Conservation (phyloP, 2,113 vertebrate genomes). For the Paraplagusia blochii region DNA sequence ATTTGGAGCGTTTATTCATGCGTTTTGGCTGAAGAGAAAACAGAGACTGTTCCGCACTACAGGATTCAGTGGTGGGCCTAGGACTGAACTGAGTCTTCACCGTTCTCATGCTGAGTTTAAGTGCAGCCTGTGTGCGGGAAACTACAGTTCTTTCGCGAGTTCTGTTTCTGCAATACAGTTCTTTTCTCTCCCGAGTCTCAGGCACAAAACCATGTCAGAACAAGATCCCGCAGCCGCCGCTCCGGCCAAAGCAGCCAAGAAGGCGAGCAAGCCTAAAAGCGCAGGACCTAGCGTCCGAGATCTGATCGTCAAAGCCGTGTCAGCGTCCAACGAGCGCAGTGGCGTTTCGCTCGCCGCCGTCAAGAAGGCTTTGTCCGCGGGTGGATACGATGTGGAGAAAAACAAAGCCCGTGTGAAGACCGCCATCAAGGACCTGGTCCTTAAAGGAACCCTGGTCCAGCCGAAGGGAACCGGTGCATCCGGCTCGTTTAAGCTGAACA, state of each 20-base stretch:
- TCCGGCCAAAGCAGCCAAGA: constrained; percentile 14
- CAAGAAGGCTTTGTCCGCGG: background rate
- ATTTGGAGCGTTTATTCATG: background rate
- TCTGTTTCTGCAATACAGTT: too few relatives aligned
- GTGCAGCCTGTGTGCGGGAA: background rate
- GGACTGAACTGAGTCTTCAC: background rate
- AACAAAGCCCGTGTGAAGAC: background rate
- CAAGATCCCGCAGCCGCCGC: constrained; percentile 6
- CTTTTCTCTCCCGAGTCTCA: background rate
- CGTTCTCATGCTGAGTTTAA: constrained; percentile 45
- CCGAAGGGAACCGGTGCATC: background rate
- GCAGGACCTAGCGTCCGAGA: constrained; percentile 12
- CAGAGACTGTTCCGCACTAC: constrained; percentile 14
- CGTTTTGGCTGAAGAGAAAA: constrained; percentile 33
- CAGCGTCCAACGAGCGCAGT: constrained; percentile 24
- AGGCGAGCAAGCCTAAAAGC: background rate
- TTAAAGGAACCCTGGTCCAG: background rate
- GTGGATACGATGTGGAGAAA: background rate
- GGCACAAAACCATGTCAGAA: constrained; percentile 32
- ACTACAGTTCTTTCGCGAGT: background rate
- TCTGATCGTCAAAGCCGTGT: constrained; percentile 23
- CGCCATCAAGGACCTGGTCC: background rate
- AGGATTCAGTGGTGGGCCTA: background rate
- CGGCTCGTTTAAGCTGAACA: constrained; percentile 1
- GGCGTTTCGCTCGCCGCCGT: constrained; percentile 7